Evolutionary conservation across 2,113 vertebrate genomes (phyloP).

Genomic region (Falco punctatus): DNA sequence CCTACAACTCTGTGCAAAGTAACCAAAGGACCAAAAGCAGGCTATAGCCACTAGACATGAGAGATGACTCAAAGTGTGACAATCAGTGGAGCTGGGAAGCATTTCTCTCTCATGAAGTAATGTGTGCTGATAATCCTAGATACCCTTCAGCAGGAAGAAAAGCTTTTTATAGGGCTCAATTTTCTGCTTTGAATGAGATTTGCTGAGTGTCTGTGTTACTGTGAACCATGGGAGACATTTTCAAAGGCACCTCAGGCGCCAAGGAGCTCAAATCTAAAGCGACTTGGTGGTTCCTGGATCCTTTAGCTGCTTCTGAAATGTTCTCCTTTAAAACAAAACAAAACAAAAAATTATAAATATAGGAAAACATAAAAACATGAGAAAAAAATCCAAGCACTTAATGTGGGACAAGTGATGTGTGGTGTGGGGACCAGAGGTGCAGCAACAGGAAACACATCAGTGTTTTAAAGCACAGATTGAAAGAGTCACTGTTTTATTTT

Average conservation of each 20-base stretch:
- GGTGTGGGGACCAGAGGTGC: background rate
- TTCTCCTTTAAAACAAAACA: background rate
- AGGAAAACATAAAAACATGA: background rate
- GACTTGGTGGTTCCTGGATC: background rate
- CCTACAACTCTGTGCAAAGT: background rate
- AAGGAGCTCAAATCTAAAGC: background rate
- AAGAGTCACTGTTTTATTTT: background rate
- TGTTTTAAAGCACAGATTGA: background rate
- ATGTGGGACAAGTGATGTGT: background rate
- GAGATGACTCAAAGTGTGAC: background rate
- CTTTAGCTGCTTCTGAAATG: background rate
- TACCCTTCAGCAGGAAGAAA: background rate
- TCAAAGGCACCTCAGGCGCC: background rate
- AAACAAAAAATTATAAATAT: background rate
- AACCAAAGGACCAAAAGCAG: background rate
- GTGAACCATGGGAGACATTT: background rate
- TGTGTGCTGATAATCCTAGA: constrained; percentile 32
- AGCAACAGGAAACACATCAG: background rate
- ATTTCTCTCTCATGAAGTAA: constrained; percentile 55
- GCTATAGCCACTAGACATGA: background rate
- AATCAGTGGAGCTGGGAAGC: background rate
- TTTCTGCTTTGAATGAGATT: constrained; percentile 38
- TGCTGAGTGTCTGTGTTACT: background rate
- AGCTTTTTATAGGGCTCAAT: background rate
- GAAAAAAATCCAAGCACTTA: background rate